These are phyloP conservation scores for Popillia japonica DNA, from an alignment of 1,140 invertebrate species.

Conservation along the genomic window DNA sequence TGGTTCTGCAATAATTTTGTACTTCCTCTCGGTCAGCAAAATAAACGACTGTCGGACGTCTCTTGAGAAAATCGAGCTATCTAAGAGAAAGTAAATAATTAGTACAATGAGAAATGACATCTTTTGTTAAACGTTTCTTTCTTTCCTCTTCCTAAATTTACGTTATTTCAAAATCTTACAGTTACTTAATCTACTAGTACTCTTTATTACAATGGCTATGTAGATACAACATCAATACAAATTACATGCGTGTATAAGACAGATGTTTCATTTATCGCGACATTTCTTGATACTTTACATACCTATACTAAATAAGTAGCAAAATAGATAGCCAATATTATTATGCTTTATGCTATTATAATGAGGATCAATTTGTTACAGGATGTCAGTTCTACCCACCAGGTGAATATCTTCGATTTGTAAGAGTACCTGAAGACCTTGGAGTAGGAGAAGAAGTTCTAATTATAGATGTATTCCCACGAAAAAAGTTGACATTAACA, in stretches of 20 bases:
- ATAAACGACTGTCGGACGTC: neutral
- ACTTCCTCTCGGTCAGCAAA: neutral
- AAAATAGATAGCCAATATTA: too few relatives aligned
- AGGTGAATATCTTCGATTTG: conserved; percentile 79
- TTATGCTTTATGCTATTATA: neutral
- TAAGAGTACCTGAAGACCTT: conserved; percentile 76
- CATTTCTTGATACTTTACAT: too few relatives aligned
- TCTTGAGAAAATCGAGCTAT: conserved; percentile 18
- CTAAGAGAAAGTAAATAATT: conserved; percentile 26
- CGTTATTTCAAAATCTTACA: neutral
- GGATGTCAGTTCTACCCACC: conserved; percentile 82
- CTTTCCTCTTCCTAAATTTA: neutral
- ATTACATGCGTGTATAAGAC: neutral
- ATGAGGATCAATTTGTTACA: conserved; percentile 62
- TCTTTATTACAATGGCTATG: neutral
- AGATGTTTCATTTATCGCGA: too few relatives aligned
- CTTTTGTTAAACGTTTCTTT: neutral
- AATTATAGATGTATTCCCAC: conserved; percentile 76
- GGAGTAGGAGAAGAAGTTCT: conserved; percentile 74
- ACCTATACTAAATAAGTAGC: too few relatives aligned
- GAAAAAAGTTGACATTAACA: conserved; percentile 74
- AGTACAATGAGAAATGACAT: neutral
- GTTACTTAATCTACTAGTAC: neutral
- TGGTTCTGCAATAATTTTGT: neutral
- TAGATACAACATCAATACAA: neutral